A percentile compares a stretch with the other conserved stretches of the same genome.
These are phyloP conservation scores for Leucophenga montana DNA, from an alignment of 2,888 invertebrate species.

Conservation along the genomic window DNA sequence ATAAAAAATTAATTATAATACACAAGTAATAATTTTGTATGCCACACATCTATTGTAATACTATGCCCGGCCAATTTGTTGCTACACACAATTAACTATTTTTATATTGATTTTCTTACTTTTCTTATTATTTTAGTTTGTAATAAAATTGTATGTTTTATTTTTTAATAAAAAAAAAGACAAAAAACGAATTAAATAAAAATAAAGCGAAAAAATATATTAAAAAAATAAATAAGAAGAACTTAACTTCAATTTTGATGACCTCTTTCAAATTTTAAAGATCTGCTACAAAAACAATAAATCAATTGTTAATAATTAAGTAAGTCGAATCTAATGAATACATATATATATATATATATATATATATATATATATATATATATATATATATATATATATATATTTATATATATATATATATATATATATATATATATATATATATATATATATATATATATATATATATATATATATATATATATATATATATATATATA, in stretches of 20 bases:
- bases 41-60: too few species aligned
- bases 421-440: neutral
- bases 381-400: neutral
- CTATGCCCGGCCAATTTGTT: too few species aligned
- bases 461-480: neutral
- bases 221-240: too few species aligned
- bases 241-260: constrained; percentile 9
- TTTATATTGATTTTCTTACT: neutral
- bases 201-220: too few species aligned
- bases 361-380: neutral
- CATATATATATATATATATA: neutral
- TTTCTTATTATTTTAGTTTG: too few species aligned
- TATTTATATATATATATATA: neutral
- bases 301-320: constrained; percentile 11
- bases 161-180: too few species aligned
- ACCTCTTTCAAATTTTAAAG: constrained; percentile 21
- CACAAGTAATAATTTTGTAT: too few species aligned
- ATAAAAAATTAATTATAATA: too few species aligned
- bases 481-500: neutral
- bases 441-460: neutral
- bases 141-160: too few species aligned
- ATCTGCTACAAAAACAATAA: constrained; percentile 22
- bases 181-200: too few species aligned
- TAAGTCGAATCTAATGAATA: neutral
- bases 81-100: neutral